Evolutionary conservation across 1,140 invertebrate species (phyloP).

Genomic region (Ptiloglossa arizonensis): DNA sequence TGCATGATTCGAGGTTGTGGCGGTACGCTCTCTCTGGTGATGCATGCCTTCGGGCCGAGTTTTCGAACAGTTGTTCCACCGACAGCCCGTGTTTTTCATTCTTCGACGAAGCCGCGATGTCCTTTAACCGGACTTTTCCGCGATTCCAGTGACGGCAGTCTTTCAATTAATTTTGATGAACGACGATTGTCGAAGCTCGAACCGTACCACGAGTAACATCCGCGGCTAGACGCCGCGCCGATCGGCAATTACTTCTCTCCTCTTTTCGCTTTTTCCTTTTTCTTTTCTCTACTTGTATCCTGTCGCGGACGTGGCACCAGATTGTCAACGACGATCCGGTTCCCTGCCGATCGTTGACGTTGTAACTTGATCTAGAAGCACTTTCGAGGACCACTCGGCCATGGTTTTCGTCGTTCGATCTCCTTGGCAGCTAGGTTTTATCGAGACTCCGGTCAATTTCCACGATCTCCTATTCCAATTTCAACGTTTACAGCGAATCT

Average conservation of each 20-base stretch:
- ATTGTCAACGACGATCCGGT: neutral
- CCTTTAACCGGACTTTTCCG: neutral
- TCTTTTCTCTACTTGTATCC: no score
- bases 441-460: neutral
- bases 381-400: neutral
- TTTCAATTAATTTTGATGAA: conserved; percentile 5
- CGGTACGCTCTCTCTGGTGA: conserved; percentile 25
- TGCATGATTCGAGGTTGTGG: conserved; percentile 59
- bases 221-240: no score
- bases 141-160: neutral
- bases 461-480: no score
- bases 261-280: no score
- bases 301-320: no score
- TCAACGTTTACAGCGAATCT: conserved; percentile 38
- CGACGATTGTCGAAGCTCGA: conserved; percentile 13
- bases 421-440: neutral
- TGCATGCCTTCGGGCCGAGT: conserved; percentile 3
- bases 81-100: conserved; percentile 20
- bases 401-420: neutral
- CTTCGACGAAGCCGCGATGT: neutral
- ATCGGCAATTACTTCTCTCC: no score
- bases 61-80: conserved; percentile 14
- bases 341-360: neutral
- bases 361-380: neutral
- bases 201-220: neutral